Conservation (phyloP, 2,113 vertebrate species). For the Dasyurus viverrinus region DNA sequence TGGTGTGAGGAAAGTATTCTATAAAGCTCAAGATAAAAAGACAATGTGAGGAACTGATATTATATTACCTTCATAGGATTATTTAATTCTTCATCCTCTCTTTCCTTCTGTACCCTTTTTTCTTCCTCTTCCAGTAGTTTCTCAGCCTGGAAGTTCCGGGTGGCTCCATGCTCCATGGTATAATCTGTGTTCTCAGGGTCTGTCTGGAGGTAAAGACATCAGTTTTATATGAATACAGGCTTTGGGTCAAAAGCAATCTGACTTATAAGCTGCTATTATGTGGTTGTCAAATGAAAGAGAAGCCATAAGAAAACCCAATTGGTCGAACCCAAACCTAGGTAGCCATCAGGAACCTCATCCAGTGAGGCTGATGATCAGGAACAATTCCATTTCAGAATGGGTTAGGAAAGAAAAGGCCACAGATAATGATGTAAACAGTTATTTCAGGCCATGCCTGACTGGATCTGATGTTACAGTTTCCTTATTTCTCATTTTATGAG, state of each 20-base stretch:
- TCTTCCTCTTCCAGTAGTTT: constrained; percentile 97
- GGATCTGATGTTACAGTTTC: not conserved
- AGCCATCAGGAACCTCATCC: not conserved
- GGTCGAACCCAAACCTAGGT: not conserved
- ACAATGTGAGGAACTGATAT: not conserved
- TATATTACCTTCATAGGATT: constrained; percentile 96
- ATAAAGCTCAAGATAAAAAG: not conserved
- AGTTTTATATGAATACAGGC: not conserved
- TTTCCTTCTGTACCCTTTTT: constrained; percentile 90
- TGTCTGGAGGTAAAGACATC: constrained; percentile 83
- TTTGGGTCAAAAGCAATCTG: not conserved
- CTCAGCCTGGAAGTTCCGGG: constrained; percentile 96
- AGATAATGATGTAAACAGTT: not conserved
- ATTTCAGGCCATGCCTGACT: not conserved
- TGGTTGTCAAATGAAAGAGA: not conserved
- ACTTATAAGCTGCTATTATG: not conserved
- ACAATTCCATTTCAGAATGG: not conserved
- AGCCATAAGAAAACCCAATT: not conserved
- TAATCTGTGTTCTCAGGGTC: constrained; percentile 98
- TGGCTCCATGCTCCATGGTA: constrained; percentile 96
- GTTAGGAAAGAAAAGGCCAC: not conserved
- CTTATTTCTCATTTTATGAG: not conserved
- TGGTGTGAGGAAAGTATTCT: not conserved
- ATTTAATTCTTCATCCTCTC: constrained; percentile 97
- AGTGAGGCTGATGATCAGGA: not conserved